These are phyloP conservation scores for Arge pagana DNA, from an alignment of 2,888 invertebrate species.

Conservation along the genomic window DNA sequence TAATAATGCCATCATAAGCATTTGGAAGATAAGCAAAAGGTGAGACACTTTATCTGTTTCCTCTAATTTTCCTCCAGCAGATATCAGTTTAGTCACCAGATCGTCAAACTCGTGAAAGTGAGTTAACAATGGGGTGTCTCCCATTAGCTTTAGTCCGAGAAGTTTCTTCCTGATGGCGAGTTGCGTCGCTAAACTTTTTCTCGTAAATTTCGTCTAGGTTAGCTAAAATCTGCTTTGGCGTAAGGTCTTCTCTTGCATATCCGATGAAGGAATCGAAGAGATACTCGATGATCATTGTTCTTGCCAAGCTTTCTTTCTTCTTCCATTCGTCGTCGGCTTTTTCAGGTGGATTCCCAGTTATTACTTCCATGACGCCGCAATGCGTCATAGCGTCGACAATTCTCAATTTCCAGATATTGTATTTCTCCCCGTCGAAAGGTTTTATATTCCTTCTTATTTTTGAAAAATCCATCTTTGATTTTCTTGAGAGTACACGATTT, in stretches of 20 bases:
- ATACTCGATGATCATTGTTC: constrained; percentile 35
- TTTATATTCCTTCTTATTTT: not conserved
- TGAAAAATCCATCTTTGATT: too few relatives aligned
- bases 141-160: constrained; percentile 28
- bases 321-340: constrained; percentile 18
- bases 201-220: constrained; percentile 31
- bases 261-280: constrained; percentile 39
- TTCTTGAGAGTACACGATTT: too few relatives aligned
- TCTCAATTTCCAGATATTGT: constrained; percentile 39
- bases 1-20: constrained; percentile 35
- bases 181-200: constrained; percentile 39
- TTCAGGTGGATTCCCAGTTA: constrained; percentile 1
- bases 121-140: constrained; percentile 29
- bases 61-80: constrained; percentile 39
- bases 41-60: constrained; percentile 47
- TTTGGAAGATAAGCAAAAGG: constrained; percentile 32
- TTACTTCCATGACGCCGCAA: not conserved
- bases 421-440: constrained; percentile 31
- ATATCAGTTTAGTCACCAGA: constrained; percentile 31
- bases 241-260: constrained; percentile 37
- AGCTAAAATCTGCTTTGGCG: constrained; percentile 35
- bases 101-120: constrained; percentile 39
- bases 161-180: constrained; percentile 36
- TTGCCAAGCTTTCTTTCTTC: constrained; percentile 34
- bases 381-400: too few relatives aligned